These are phyloP conservation scores for Oncorhynchus clarkii DNA, from an alignment of 2,113 vertebrate genomes.

Conservation along the genomic window DNA sequence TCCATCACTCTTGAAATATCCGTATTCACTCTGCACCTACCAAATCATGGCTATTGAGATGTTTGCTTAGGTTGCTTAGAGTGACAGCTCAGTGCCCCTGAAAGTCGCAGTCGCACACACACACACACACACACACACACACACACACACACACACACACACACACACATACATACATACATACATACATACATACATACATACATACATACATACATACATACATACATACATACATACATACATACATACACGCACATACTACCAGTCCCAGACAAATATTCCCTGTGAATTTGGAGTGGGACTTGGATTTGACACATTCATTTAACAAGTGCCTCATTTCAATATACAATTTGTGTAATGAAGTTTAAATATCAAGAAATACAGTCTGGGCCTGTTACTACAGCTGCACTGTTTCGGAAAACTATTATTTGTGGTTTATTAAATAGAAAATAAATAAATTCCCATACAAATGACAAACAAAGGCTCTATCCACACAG, in stretches of 20 bases:
- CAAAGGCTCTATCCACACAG: background rate
- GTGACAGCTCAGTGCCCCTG: no score
- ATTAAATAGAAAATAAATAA: conserved; percentile 18
- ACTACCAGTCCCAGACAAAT: conserved; percentile 46
- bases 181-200: background rate
- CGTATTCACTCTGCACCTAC: background rate
- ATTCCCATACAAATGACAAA: conserved; percentile 5
- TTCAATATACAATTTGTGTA: conserved; percentile 61
- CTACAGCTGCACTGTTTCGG: conserved; percentile 44
- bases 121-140: background rate
- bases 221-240: background rate
- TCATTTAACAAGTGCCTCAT: conserved; percentile 53
- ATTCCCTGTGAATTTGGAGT: conserved; percentile 66
- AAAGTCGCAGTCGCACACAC: background rate
- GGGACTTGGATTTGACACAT: conserved; percentile 59
- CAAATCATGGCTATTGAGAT: background rate
- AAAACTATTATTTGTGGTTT: conserved; percentile 26
- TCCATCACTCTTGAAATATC: background rate
- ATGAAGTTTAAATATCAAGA: conserved; percentile 63
- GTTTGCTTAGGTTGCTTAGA: no score
- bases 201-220: background rate
- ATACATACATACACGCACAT: background rate
- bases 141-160: no score
- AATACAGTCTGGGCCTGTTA: conserved; percentile 47
- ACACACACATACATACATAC: no score